phyloP scores from a whole-genome alignment of 2,113 vertebrate genomes.

The Erythrocercus mccallii region DNA sequence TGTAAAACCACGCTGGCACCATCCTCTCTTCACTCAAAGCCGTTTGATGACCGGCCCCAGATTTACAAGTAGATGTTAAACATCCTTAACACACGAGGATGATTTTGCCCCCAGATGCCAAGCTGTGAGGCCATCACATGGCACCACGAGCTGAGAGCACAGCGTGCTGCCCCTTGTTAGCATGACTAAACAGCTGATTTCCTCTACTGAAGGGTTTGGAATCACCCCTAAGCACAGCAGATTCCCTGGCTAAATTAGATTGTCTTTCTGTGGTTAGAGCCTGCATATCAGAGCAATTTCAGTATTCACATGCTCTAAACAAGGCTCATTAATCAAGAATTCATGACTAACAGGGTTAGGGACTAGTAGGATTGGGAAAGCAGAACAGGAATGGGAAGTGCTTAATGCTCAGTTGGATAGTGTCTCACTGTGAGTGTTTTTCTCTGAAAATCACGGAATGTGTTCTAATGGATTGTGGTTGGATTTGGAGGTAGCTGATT shows the following conservation, averaged over 20 bases:
- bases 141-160: not conserved
- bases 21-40: not conserved
- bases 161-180: conserved; percentile 27
- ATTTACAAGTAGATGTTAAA: conserved; percentile 26
- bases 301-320: not conserved
- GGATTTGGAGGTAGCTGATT: not conserved
- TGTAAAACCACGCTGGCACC: not conserved
- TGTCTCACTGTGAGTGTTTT: not conserved
- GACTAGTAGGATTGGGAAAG: not conserved
- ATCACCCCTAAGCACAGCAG: conserved; percentile 17
- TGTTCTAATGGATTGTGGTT: not conserved
- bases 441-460: not conserved
- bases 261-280: not conserved
- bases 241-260: not conserved
- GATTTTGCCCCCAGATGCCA: conserved; percentile 14
- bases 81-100: not conserved
- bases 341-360: conserved; percentile 29
- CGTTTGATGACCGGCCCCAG: not conserved
- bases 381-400: conserved; percentile 4
- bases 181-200: conserved; percentile 17
- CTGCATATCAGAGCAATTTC: not conserved
- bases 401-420: not conserved
- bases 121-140: not conserved
- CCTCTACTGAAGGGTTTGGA: not conserved
- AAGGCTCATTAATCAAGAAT: conserved; percentile 53